Conservation (phyloP, 2,888 invertebrate species). For the Drosophila hamatofila region DNA sequence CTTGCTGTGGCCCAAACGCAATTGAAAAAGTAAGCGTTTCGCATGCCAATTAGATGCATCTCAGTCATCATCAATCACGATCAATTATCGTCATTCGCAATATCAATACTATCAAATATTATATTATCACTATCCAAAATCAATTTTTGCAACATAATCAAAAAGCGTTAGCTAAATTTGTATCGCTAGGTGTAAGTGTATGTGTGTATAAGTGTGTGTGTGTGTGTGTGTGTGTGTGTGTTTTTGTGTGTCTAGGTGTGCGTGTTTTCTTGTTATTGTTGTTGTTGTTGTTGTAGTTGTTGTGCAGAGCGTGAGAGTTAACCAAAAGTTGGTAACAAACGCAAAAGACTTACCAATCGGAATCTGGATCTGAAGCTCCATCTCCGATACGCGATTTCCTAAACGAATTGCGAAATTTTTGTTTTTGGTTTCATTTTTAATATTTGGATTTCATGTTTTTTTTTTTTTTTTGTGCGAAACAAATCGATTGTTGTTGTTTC, state of each 20-base stretch:
- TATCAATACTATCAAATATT: constrained; percentile 27
- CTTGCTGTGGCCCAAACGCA: constrained; percentile 44
- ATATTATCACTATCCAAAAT: constrained; percentile 30
- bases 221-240: constrained; percentile 10
- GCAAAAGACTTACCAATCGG: constrained; percentile 83
- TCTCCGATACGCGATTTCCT: constrained; percentile 84
- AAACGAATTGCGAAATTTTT: constrained; percentile 79
- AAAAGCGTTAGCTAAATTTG: constrained; percentile 52
- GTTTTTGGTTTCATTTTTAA: constrained; percentile 18
- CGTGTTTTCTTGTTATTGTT: not conserved
- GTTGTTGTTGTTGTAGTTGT: constrained; percentile 6
- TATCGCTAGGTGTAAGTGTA: constrained; percentile 17
- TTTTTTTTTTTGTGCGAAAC: constrained; percentile 22
- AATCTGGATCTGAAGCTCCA: constrained; percentile 84
- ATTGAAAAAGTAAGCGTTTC: constrained; percentile 72
- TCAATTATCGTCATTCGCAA: constrained; percentile 38
- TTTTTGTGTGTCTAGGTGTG: constrained; percentile 10
- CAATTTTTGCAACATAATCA: constrained; percentile 53
- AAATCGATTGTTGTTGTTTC: constrained; percentile 34
- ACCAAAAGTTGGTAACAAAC: constrained; percentile 51
- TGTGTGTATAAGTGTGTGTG: constrained; percentile 6
- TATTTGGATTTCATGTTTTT: constrained; percentile 19
- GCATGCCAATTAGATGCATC: constrained; percentile 75
- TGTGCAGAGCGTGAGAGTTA: constrained; percentile 46
- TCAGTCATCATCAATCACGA: constrained; percentile 46